Percentiles rank a stretch among this genome's conserved stretches.
phyloP scores from a whole-genome alignment of 2,797 vertebrate species.

The Fistularia tabacaria region DNA sequence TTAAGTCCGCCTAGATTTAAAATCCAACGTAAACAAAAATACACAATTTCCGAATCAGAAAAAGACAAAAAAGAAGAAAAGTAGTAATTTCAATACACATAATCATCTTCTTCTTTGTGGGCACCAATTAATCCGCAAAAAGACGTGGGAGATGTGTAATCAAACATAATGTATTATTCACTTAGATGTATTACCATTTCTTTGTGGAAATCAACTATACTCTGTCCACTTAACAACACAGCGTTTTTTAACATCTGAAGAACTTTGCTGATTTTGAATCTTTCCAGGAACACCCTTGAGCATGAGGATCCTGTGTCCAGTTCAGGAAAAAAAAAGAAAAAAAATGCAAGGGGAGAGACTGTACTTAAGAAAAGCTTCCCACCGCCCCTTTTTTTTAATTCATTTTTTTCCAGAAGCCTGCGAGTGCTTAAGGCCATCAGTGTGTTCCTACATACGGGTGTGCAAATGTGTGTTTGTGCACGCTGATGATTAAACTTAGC shows the following conservation, averaged over 20 bases:
- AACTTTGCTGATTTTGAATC: slow-evolving; percentile 16
- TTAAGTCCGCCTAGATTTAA: too few relatives aligned
- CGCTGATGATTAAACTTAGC: slow-evolving; percentile 55
- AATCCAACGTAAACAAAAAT: too few relatives aligned
- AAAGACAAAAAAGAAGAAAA: slow-evolving; percentile 17
- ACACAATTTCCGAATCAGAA: too few relatives aligned
- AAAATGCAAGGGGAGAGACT: slow-evolving; percentile 22
- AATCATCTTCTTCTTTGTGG: slow-evolving; percentile 7
- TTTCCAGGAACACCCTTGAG: slow-evolving; percentile 40
- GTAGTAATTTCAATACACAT: slow-evolving; percentile 15
- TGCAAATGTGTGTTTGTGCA: slow-evolving; percentile 31
- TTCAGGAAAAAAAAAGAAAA: neutral
- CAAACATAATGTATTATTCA: slow-evolving; percentile 21
- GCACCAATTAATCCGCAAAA: slow-evolving; percentile 29
- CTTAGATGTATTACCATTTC: slow-evolving; percentile 15
- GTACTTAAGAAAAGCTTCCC: slow-evolving; percentile 30
- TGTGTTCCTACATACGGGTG: slow-evolving; percentile 26
- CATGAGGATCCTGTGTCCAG: neutral
- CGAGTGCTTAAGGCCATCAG: slow-evolving; percentile 38
- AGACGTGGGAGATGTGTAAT: slow-evolving; percentile 34
- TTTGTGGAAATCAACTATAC: slow-evolving; percentile 1
- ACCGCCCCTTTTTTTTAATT: slow-evolving; percentile 38
- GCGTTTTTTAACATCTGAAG: slow-evolving; percentile 20
- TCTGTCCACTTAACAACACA: slow-evolving; percentile 12
- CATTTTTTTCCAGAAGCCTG: slow-evolving; percentile 27